These are phyloP conservation scores for Drosophila tani DNA, from an alignment of 1,140 invertebrate species.

Conservation along the genomic window DNA sequence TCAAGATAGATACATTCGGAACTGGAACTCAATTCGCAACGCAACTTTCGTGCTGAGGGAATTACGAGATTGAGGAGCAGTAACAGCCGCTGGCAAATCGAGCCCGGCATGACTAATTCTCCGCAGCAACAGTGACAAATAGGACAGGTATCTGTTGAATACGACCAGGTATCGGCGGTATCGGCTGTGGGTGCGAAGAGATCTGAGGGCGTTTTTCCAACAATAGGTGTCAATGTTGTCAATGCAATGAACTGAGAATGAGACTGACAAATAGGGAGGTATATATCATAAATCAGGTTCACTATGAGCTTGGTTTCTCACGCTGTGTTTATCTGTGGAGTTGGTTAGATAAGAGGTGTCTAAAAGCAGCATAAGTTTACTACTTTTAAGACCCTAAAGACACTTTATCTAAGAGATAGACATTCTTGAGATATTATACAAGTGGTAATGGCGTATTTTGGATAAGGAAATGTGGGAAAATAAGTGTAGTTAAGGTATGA, in stretches of 20 bases:
- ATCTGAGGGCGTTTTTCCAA: conserved; percentile 36
- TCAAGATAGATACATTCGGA: conserved; percentile 41
- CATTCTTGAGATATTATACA: no score
- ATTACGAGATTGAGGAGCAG: conserved; percentile 34
- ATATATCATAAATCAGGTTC: neutral
- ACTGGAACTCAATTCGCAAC: conserved; percentile 40
- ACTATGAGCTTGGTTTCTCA: conserved; percentile 13
- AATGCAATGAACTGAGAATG: conserved; percentile 13
- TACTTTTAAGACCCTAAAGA: neutral
- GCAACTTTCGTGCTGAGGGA: conserved; percentile 18
- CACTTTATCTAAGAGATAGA: neutral
- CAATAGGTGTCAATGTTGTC: conserved; percentile 42
- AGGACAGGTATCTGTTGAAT: conserved; percentile 27
- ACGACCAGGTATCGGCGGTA: conserved; percentile 18
- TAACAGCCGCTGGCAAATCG: conserved; percentile 24
- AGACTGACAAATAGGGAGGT: conserved; percentile 12
- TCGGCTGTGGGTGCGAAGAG: conserved; percentile 64
- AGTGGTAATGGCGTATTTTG: no score
- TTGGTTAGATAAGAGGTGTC: conserved; percentile 1
- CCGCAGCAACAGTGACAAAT: conserved; percentile 44
- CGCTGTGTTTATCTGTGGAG: neutral
- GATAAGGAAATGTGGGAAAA: neutral
- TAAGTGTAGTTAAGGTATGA: no score
- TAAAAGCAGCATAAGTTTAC: neutral
- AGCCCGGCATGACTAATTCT: conserved; percentile 56